A percentile compares a stretch with the other conserved stretches of the same genome.
These are phyloP conservation scores for Aleiodes sp. DNA, from an alignment of 1,140 invertebrate genomes.

Conservation along the genomic window DNA sequence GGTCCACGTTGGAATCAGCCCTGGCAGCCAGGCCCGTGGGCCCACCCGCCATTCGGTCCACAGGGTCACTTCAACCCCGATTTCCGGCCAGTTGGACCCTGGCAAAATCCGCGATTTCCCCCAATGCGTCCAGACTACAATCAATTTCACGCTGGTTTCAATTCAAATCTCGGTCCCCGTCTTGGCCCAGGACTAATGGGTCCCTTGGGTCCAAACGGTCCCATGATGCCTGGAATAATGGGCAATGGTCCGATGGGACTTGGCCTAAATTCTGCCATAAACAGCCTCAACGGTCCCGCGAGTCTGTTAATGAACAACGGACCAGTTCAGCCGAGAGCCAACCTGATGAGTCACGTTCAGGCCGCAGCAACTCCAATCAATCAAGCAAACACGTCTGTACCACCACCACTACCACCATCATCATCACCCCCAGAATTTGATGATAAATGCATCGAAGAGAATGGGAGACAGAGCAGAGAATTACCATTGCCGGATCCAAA, in stretches of 20 bases:
- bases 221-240: conserved; percentile 53
- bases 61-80: conserved; percentile 55
- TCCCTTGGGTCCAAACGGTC: conserved; percentile 55
- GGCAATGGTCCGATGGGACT: conserved; percentile 51
- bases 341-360: background rate
- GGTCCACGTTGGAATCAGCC: conserved; percentile 61
- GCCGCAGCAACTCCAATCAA: conserved; percentile 38
- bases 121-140: conserved; percentile 57
- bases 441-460: conserved; percentile 35
- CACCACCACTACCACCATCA: too few relatives aligned
- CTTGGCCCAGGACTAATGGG: conserved; percentile 55
- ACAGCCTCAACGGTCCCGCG: conserved; percentile 44
- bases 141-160: conserved; percentile 59
- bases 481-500: conserved; percentile 69
- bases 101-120: conserved; percentile 60
- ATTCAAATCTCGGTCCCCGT: conserved; percentile 51
- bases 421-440: conserved; percentile 28
- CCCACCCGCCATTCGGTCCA: conserved; percentile 51
- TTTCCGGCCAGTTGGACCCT: conserved; percentile 55
- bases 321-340: conserved; percentile 37
- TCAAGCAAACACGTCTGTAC: conserved; percentile 27
- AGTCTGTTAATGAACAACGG: conserved; percentile 51
- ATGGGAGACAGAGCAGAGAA: conserved; percentile 50
- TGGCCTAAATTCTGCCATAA: conserved; percentile 40
- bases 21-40: conserved; percentile 59